Conservation (phyloP, 2,888 invertebrate genomes). For the Drosophila infuscata region DNA sequence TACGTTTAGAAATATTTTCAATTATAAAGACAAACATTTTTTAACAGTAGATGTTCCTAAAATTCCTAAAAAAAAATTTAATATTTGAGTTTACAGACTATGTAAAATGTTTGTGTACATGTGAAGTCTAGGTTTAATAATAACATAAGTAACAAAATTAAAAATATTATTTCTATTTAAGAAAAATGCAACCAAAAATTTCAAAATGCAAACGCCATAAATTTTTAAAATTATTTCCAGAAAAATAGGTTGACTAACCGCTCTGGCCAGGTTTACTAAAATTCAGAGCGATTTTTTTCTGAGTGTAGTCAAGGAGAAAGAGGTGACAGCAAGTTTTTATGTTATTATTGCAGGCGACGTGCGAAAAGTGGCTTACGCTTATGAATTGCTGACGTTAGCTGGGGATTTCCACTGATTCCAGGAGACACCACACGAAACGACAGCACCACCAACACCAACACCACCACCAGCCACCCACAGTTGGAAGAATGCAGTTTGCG, state of each 20-base stretch:
- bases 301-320: conserved; percentile 3
- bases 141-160: too few species aligned
- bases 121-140: not conserved
- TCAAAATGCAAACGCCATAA: too few species aligned
- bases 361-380: conserved; percentile 73
- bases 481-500: conserved; percentile 59
- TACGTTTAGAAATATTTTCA: not conserved
- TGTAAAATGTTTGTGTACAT: not conserved
- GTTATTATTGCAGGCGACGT: conserved; percentile 68
- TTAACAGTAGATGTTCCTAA: not conserved
- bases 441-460: conserved; percentile 2
- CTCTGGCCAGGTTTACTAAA: not conserved
- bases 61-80: too few species aligned
- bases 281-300: not conserved
- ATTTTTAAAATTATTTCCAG: too few species aligned
- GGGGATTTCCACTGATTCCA: conserved; percentile 56
- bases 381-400: conserved; percentile 80
- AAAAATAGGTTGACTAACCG: not conserved
- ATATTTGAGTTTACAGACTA: too few species aligned
- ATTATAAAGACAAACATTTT: not conserved
- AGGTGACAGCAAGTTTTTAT: conserved; percentile 75
- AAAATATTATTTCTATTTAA: too few species aligned
- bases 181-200: too few species aligned
- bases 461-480: conserved; percentile 1
- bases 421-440: conserved; percentile 21